Percentiles rank a stretch among this genome's conserved stretches.
Evolutionary conservation across 2,888 invertebrate species (phyloP).

Genomic region (Apantesis nais): DNA sequence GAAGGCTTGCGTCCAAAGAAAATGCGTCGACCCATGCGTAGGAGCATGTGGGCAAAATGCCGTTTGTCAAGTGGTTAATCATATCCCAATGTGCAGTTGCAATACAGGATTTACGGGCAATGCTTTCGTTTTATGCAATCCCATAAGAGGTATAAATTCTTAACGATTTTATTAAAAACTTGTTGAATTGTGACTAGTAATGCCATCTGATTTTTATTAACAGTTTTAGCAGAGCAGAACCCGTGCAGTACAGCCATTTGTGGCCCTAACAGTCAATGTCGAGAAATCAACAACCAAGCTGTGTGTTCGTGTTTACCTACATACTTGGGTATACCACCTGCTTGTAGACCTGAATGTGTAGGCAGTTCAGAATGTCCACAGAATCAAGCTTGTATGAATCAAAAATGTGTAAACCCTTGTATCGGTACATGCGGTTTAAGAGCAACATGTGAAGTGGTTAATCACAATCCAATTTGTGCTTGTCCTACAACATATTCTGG

Average conservation of each 20-base stretch:
- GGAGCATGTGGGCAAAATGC: slow-evolving; percentile 89
- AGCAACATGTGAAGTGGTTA: slow-evolving; percentile 88
- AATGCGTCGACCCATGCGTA: slow-evolving; percentile 91
- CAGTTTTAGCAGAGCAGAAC: slow-evolving; percentile 69
- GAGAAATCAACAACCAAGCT: slow-evolving; percentile 87
- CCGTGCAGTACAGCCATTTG: slow-evolving; percentile 91
- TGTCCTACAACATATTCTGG: slow-evolving; percentile 89
- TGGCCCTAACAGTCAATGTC: slow-evolving; percentile 90
- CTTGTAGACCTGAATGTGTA: slow-evolving; percentile 90
- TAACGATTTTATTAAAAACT: neutral
- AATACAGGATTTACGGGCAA: slow-evolving; percentile 87
- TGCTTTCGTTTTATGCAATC: slow-evolving; percentile 77
- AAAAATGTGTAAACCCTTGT: slow-evolving; percentile 91
- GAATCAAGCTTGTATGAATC: slow-evolving; percentile 89
- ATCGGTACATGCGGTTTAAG: slow-evolving; percentile 88
- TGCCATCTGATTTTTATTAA: slow-evolving; percentile 28
- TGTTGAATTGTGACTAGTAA: slow-evolving; percentile 2
- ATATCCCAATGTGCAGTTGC: slow-evolving; percentile 89
- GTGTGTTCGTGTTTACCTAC: slow-evolving; percentile 90
- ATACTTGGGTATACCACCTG: slow-evolving; percentile 89
- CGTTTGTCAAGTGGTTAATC: slow-evolving; percentile 87
- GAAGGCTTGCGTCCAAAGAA: slow-evolving; percentile 90
- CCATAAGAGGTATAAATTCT: slow-evolving; percentile 81
- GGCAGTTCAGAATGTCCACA: slow-evolving; percentile 89
- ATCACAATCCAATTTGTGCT: slow-evolving; percentile 91